A percentile compares a stretch with the other conserved stretches of the same genome.
Conservation (phyloP, 2,113 vertebrate genomes). For the Fulica atra region DNA sequence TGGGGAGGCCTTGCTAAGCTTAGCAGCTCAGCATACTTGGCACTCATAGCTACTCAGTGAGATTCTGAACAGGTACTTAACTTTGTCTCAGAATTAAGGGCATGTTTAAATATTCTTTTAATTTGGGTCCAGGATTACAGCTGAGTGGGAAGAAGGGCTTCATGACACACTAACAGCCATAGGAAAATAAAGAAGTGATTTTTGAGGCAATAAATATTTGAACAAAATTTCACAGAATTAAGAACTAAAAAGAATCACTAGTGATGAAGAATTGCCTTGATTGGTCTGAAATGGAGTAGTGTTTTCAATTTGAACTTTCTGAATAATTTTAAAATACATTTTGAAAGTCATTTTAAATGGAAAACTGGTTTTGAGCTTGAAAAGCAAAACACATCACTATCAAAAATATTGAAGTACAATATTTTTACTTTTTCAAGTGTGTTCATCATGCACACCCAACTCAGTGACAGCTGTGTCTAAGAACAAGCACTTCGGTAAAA, state of each 20-base stretch:
- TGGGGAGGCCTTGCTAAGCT: neutral
- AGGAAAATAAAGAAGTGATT: neutral
- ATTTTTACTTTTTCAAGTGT: neutral
- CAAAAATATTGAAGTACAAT: neutral
- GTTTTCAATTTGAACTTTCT: neutral
- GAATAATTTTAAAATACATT: neutral
- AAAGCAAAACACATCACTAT: neutral
- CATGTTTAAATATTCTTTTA: neutral
- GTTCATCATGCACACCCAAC: neutral
- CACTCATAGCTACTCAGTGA: neutral
- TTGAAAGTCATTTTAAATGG: neutral
- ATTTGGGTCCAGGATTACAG: neutral
- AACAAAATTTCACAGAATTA: slow-evolving; percentile 7
- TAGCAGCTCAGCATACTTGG: neutral
- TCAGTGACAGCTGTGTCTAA: neutral
- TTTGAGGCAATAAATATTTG: neutral
- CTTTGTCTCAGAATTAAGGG: too few relatives aligned
- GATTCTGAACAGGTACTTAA: neutral
- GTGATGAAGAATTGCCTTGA: slow-evolving; percentile 6
- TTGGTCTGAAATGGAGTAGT: neutral
- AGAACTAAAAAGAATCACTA: neutral
- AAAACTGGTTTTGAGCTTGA: neutral
- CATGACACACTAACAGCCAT: neutral
- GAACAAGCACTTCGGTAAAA: neutral
- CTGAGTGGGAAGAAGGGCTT: neutral